A percentile compares a stretch with the other conserved stretches of the same genome.
Conservation (phyloP, 2,888 invertebrate species). For the Xestia sexstrigata region DNA sequence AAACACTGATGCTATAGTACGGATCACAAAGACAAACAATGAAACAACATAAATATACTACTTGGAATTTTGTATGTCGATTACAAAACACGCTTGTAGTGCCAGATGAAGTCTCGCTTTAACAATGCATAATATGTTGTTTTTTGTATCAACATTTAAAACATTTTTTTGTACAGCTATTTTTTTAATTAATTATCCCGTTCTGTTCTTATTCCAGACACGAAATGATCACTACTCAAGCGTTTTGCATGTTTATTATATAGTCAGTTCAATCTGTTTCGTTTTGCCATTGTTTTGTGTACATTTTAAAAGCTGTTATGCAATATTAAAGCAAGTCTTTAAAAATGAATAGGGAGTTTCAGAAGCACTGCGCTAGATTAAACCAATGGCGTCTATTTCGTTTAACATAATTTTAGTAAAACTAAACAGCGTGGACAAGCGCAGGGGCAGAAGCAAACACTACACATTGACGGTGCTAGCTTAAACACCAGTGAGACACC, state of each 20-base stretch:
- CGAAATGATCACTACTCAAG: not conserved
- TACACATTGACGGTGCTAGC: slow-evolving; percentile 49
- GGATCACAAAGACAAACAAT: slow-evolving; percentile 28
- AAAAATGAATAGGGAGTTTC: not conserved
- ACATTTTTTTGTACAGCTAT: not conserved
- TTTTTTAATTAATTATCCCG: not conserved
- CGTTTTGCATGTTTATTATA: not conserved
- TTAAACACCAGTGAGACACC: slow-evolving; percentile 49
- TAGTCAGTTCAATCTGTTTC: not conserved
- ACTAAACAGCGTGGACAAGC: slow-evolving; percentile 44
- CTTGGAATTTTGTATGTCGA: not conserved
- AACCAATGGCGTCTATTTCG: not conserved
- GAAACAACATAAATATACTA: slow-evolving; percentile 3
- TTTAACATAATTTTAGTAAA: not conserved
- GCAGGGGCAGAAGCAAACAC: slow-evolving; percentile 37
- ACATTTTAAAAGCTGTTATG: not conserved
- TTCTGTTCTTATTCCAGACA: not conserved
- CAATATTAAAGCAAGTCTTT: slow-evolving; percentile 27
- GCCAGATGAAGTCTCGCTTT: slow-evolving; percentile 3
- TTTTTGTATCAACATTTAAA: not conserved
- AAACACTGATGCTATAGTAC: slow-evolving; percentile 13
- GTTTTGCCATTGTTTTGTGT: not conserved
- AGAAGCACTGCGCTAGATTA: slow-evolving; percentile 2
- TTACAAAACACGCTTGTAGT: not conserved
- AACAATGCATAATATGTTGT: not conserved